A percentile compares a stretch with the other conserved stretches of the same genome.
Evolutionary conservation across 2,113 vertebrate genomes (phyloP).

Genomic region (Prunella fulvescens): DNA sequence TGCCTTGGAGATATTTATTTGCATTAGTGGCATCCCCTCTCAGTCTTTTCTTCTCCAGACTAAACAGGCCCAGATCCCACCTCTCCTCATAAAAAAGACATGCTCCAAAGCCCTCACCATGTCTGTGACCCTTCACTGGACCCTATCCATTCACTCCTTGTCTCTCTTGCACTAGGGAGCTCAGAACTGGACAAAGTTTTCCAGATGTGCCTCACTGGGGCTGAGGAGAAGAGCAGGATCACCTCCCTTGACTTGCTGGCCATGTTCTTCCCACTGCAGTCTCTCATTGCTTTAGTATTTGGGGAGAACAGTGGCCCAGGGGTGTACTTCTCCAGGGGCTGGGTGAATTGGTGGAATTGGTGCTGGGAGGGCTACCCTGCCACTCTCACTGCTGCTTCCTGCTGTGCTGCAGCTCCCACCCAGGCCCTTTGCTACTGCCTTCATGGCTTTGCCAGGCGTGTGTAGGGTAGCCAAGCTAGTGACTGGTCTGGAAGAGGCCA

Average conservation of each 20-base stretch:
- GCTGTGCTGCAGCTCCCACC: background rate
- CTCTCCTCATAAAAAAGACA: background rate
- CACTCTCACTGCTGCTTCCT: background rate
- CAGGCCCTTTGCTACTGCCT: background rate
- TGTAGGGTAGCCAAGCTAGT: background rate
- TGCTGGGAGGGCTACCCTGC: background rate
- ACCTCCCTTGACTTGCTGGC: background rate
- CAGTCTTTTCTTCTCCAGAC: background rate
- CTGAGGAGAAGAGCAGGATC: background rate
- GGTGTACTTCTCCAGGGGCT: background rate
- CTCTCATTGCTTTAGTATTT: background rate
- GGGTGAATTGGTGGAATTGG: background rate
- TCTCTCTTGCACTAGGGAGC: background rate
- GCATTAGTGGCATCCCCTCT: background rate
- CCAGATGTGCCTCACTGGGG: background rate
- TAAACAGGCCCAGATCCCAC: background rate
- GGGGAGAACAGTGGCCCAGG: no score
- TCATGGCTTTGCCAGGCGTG: background rate
- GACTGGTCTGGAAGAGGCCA: background rate
- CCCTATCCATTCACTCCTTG: background rate
- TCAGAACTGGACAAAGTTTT: background rate
- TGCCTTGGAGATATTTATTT: no score
- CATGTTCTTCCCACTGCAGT: background rate
- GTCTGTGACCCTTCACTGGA: background rate
- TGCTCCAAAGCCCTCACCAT: background rate